Conservation (phyloP, 23 tunicate species). For the Halocynthia aurantium region DNA sequence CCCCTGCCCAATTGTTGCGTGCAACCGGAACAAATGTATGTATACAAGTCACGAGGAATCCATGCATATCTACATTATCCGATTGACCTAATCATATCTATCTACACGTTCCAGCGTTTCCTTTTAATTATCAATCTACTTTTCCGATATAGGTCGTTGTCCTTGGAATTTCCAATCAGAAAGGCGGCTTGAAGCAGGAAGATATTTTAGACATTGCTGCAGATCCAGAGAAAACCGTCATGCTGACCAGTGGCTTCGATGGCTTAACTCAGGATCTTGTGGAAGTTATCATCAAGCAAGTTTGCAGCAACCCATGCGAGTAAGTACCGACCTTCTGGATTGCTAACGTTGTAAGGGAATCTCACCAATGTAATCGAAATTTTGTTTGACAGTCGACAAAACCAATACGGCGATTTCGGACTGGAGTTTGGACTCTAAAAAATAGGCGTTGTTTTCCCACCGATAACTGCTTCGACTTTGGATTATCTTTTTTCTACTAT, state of each 20-base stretch:
- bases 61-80: not conserved
- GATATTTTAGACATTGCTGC: slow-evolving; percentile 71
- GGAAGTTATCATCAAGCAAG: slow-evolving; percentile 28
- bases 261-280: slow-evolving; percentile 50
- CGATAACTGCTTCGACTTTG: no score
- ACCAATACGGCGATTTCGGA: slow-evolving; percentile 8
- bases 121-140: not conserved
- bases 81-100: not conserved
- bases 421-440: not conserved
- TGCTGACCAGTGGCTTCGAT: slow-evolving; percentile 67
- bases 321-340: slow-evolving; percentile 15
- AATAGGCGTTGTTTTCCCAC: not conserved
- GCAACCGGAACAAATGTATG: slow-evolving; percentile 58
- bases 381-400: not conserved
- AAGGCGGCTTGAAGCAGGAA: slow-evolving; percentile 66
- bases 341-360: not conserved
- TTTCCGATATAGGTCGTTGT: slow-evolving; percentile 40
- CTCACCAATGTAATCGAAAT: not conserved
- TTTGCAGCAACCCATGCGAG: slow-evolving; percentile 67
- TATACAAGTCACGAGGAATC: not conserved
- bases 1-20: slow-evolving; percentile 44
- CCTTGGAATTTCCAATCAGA: slow-evolving; percentile 60
- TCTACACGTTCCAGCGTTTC: not conserved
- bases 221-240: slow-evolving; percentile 55
- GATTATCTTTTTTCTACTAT: no score